A percentile compares a stretch with the other conserved stretches of the same genome.
phyloP scores from a whole-genome alignment of 2,888 invertebrate genomes.

The Leptodirus hochenwartii region DNA sequence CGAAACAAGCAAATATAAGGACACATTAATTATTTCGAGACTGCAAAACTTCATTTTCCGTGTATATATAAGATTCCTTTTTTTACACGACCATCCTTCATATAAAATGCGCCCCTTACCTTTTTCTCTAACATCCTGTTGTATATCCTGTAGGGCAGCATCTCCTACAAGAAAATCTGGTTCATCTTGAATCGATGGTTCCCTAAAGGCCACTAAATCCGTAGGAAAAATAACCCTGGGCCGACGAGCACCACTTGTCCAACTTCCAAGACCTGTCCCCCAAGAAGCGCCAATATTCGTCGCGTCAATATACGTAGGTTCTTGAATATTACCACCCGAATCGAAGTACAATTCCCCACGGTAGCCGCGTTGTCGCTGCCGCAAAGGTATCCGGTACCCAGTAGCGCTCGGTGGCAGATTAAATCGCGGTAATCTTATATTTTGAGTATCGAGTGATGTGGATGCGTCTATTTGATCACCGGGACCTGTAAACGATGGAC shows the following conservation, averaged over 20 bases:
- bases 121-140: constrained; percentile 37
- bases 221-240: constrained; percentile 28
- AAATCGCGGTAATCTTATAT: constrained; percentile 5
- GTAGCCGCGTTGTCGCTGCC: constrained; percentile 13
- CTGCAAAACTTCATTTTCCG: too few relatives aligned
- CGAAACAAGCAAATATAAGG: too few relatives aligned
- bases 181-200: too few relatives aligned
- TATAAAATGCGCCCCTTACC: too few relatives aligned
- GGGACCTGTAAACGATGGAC: constrained; percentile 2
- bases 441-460: too few relatives aligned
- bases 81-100: too few relatives aligned
- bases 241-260: constrained; percentile 12
- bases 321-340: constrained; percentile 15
- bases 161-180: constrained; percentile 16
- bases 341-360: constrained; percentile 14
- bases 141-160: constrained; percentile 39
- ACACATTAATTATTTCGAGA: too few relatives aligned
- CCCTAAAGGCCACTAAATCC: constrained; percentile 26
- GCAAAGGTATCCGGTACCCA: constrained; percentile 8
- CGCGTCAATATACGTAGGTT: constrained; percentile 20
- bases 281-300: constrained; percentile 13
- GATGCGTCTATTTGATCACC: constrained; percentile 7
- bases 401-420: constrained; percentile 1
- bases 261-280: constrained; percentile 8
- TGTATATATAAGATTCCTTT: too few relatives aligned